phyloP scores from a whole-genome alignment of 2,113 vertebrate species.

The Lepus timidus region DNA sequence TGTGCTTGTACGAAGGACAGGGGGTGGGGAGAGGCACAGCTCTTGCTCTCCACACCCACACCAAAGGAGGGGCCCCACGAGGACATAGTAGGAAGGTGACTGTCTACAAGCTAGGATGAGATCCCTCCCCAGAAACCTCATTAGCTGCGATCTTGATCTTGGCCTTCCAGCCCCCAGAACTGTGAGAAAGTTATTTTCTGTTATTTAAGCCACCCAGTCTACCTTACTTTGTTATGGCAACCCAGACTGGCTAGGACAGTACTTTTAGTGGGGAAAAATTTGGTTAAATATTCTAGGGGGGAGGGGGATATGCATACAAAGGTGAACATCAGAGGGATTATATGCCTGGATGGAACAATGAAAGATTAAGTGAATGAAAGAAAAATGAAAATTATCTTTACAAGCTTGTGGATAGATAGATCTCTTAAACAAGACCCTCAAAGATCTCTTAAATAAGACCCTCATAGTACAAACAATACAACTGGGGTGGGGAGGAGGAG shows the following conservation, averaged over 20 bases:
- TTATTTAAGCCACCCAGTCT: not conserved
- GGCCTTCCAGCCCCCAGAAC: not conserved
- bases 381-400: not conserved
- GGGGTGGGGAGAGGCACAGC: too few relatives aligned
- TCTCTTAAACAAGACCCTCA: not conserved
- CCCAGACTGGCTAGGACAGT: not conserved
- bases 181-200: not conserved
- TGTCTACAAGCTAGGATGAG: not conserved
- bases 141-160: not conserved
- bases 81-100: not conserved
- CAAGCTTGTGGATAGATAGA: not conserved
- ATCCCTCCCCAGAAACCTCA: not conserved
- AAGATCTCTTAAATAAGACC: not conserved
- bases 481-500: not conserved
- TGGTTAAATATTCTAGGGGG: not conserved
- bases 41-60: not conserved
- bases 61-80: not conserved
- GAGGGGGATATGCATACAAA: not conserved
- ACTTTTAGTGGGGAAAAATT: not conserved
- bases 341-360: not conserved
- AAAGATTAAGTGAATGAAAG: constrained; percentile 1
- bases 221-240: not conserved
- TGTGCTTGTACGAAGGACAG: not conserved
- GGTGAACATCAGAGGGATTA: not conserved
- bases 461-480: not conserved